phyloP scores from a whole-genome alignment of 2,888 invertebrate genomes.

The Drosophila tanythrix region DNA sequence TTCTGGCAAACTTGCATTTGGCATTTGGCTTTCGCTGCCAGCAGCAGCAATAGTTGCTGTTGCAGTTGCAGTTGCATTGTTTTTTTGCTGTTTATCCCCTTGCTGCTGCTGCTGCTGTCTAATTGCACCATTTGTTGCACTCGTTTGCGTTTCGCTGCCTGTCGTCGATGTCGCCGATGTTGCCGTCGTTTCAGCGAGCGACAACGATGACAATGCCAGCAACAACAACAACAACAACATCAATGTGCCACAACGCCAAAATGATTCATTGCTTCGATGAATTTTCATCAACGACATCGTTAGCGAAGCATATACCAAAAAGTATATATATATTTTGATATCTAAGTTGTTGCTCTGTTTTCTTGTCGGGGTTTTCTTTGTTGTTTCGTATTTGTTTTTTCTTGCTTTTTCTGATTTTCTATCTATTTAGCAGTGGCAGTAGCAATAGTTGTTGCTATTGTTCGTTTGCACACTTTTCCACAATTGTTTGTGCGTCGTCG shows the following conservation, averaged over 20 bases:
- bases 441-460: constrained; percentile 58
- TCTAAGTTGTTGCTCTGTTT: constrained; percentile 41
- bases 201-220: constrained; percentile 62
- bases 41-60: constrained; percentile 35
- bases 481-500: constrained; percentile 72
- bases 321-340: constrained; percentile 31
- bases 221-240: constrained; percentile 51
- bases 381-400: constrained; percentile 10
- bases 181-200: constrained; percentile 33
- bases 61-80: constrained; percentile 24
- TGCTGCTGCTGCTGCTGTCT: constrained; percentile 62
- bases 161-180: constrained; percentile 45
- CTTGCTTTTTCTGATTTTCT: constrained; percentile 61
- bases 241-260: constrained; percentile 74
- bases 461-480: constrained; percentile 76
- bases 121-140: constrained; percentile 81
- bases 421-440: constrained; percentile 37
- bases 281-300: constrained; percentile 82
- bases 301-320: constrained; percentile 77
- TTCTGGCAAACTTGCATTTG: constrained; percentile 69
- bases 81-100: constrained; percentile 28
- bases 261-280: constrained; percentile 82
- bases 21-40: constrained; percentile 62
- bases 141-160: constrained; percentile 70
- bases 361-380: constrained; percentile 11